These are phyloP conservation scores for Accipiter virgatus DNA, from an alignment of 2,113 vertebrate genomes.

Conservation along the genomic window DNA sequence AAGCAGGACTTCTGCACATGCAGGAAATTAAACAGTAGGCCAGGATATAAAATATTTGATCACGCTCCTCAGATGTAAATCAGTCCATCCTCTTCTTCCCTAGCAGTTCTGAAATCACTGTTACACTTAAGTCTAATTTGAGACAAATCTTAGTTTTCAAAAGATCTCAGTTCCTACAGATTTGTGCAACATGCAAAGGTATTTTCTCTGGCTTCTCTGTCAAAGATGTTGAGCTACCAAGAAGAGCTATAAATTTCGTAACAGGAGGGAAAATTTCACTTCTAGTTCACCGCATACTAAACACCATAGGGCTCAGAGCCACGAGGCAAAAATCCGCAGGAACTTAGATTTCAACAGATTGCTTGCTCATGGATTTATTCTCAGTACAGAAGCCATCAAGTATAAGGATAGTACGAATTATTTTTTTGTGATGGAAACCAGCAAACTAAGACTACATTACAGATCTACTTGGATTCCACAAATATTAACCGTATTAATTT, in stretches of 20 bases:
- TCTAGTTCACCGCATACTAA: background rate
- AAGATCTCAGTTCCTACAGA: background rate
- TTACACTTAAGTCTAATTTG: background rate
- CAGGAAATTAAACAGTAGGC: background rate
- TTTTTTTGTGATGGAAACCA: background rate
- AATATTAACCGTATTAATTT: background rate
- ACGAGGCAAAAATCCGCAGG: background rate
- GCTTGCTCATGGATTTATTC: background rate
- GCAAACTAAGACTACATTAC: background rate
- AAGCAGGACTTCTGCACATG: background rate
- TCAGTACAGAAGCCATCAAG: background rate
- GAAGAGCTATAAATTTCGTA: background rate
- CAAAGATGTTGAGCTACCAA: background rate
- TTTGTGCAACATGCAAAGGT: background rate
- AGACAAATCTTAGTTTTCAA: background rate
- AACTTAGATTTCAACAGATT: background rate
- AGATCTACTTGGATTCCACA: background rate
- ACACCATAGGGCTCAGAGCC: background rate
- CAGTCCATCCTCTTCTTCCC: rapidly evolving
- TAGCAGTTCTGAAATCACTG: background rate
- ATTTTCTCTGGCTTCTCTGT: background rate
- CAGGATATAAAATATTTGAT: background rate
- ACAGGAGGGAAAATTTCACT: background rate
- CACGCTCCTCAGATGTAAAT: background rate
- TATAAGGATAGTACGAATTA: background rate